Base-by-base conservation (phyloP, 2,888 invertebrate species). In the Limnephilus rhombicus region DNA sequence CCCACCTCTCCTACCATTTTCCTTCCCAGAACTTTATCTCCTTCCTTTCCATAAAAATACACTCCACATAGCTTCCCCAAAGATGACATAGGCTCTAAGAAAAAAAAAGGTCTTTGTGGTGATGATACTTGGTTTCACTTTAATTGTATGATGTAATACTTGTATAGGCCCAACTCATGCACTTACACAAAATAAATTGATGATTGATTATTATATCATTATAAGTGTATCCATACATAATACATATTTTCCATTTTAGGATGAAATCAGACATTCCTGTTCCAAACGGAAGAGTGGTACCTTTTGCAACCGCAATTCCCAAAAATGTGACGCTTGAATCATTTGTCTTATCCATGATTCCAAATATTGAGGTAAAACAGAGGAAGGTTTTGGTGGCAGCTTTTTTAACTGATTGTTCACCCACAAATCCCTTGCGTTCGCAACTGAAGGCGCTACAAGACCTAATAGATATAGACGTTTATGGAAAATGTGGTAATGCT, bases 261-360 rank as follows among this genome's bases (percentile, higher is more conserved):
- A 96, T 95, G 94, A 96, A 97, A 93, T 96, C 97, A 3, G 97
- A 97, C 94, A 95, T 97, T 29, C 97, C 97, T 0, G 97, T 97
- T 5, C 97, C 97, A 0, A 97, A 97, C 92, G 97, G 97, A 0
- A 96, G 97, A 87, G 96, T 97, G 3, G 92, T 97, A 2, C 94
- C 95, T 4, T 92, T 95, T 7, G 68, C 68, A 68, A 68, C 68
- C 2, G 2, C 2, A 24, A 68, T n/a, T 24, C 68, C 68, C 24
- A n/a, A 24, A 24, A 68, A 68, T 24, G 24, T 68, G 68, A 68
- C 68, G 1, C n/a, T 0, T 68, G 68, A 68, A 68, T 24, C 49
- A 85, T 93, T 91, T 18, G n/a, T 94, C 91, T n/a, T 94, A 94
- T 80, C 88, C 18, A 90, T 95, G n/a, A 94, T 96, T 80, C 95